These are phyloP conservation scores for Aplocera efformata DNA, from an alignment of 2,888 invertebrate genomes.

Conservation along the genomic window DNA sequence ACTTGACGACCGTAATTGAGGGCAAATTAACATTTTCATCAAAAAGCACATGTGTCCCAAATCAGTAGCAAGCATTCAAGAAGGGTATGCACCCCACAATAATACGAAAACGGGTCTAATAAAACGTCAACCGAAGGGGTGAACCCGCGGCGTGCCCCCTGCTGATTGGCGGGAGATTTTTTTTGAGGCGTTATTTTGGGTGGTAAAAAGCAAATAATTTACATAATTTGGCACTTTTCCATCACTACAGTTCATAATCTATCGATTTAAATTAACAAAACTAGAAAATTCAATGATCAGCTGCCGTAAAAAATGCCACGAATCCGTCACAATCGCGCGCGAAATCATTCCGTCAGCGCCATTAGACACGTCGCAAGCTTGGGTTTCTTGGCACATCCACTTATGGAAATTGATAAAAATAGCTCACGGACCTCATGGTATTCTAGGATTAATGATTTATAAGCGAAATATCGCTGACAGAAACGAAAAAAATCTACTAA, in stretches of 20 bases:
- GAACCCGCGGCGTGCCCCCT: slow-evolving; percentile 73
- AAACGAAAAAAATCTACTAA: slow-evolving; percentile 37
- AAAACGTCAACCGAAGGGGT: slow-evolving; percentile 40
- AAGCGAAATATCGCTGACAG: slow-evolving; percentile 37
- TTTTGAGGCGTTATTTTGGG: slow-evolving; percentile 53
- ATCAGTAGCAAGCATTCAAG: slow-evolving; percentile 34
- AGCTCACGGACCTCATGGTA: slow-evolving; percentile 52
- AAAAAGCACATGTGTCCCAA: slow-evolving; percentile 31
- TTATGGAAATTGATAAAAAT: slow-evolving; percentile 77
- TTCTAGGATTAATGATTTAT: slow-evolving; percentile 40
- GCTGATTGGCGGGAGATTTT: slow-evolving; percentile 74
- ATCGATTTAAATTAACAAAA: slow-evolving; percentile 41
- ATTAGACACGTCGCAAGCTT: slow-evolving; percentile 80
- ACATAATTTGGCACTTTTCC: slow-evolving; percentile 37
- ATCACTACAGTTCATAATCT: slow-evolving; percentile 46
- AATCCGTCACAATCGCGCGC: slow-evolving; percentile 80
- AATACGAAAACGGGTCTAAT: slow-evolving; percentile 32
- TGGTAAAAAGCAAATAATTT: slow-evolving; percentile 32
- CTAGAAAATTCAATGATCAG: slow-evolving; percentile 54
- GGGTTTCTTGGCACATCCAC: slow-evolving; percentile 73
- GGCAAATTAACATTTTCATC: slow-evolving; percentile 51
- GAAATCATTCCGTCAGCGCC: slow-evolving; percentile 78
- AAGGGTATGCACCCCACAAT: slow-evolving; percentile 28
- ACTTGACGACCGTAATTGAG: slow-evolving; percentile 69
- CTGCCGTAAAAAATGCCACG: slow-evolving; percentile 77